A percentile compares a stretch with the other conserved stretches of the same genome.
Evolutionary conservation across 2,113 vertebrate genomes (phyloP).

Genomic region (Heliornis fulica): DNA sequence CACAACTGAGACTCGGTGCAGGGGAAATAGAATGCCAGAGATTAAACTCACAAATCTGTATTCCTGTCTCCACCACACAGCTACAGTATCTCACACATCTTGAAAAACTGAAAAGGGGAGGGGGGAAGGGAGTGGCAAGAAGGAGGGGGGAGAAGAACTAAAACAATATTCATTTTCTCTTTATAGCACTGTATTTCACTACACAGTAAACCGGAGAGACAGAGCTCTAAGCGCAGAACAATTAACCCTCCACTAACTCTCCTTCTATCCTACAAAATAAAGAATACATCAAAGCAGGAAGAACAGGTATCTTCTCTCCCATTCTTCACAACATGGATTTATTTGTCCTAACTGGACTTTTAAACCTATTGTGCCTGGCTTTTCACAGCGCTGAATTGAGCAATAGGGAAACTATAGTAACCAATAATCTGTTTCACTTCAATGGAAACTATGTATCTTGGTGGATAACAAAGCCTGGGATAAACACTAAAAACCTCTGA

Average conservation of each 20-base stretch:
- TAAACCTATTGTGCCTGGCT: conserved; percentile 67
- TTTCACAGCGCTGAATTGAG: conserved; percentile 69
- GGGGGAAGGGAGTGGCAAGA: too few species aligned
- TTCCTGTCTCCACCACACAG: background rate
- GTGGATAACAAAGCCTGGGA: conserved; percentile 77
- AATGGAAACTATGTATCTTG: conserved; percentile 82
- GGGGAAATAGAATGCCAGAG: background rate
- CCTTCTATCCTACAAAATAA: conserved; percentile 51
- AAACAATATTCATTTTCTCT: conserved; percentile 40
- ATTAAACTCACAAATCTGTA: background rate
- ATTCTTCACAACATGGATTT: conserved; percentile 64
- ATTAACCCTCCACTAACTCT: conserved; percentile 63
- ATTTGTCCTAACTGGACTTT: conserved; percentile 62
- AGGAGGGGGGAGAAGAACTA: background rate
- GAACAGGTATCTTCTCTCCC: conserved; percentile 64
- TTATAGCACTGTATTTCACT: background rate
- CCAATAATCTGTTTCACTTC: conserved; percentile 81
- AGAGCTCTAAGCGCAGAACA: conserved; percentile 22
- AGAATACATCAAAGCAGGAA: conserved; percentile 51
- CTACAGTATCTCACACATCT: conserved; percentile 24
- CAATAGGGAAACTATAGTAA: conserved; percentile 82
- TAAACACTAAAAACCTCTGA: conserved; percentile 71
- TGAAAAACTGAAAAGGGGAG: background rate
- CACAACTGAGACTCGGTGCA: background rate
- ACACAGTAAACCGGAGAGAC: conserved; percentile 26